These are phyloP conservation scores for Pangasius mekongensis DNA, from an alignment of 2,797 vertebrate genomes.

Conservation along the genomic window DNA sequence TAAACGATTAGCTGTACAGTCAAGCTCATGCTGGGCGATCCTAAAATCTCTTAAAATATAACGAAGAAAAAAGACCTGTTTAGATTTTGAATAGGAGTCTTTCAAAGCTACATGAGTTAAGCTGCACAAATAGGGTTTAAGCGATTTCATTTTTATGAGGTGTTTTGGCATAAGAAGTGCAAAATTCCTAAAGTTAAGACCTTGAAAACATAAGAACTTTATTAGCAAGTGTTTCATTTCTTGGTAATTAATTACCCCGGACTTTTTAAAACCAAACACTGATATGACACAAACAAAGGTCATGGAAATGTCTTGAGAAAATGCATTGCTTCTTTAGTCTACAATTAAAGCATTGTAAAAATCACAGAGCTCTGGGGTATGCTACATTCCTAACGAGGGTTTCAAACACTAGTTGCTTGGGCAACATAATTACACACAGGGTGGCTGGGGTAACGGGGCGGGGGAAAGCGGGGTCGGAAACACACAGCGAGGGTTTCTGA, in stretches of 20 bases:
- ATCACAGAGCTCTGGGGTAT: conserved; percentile 37
- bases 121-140: conserved; percentile 70
- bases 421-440: conserved; percentile 81
- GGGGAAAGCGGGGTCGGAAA: conserved; percentile 35
- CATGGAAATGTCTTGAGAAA: conserved; percentile 31
- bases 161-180: conserved; percentile 53
- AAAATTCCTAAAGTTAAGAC: neutral
- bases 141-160: conserved; percentile 65
- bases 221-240: neutral
- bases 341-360: conserved; percentile 48
- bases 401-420: conserved; percentile 70
- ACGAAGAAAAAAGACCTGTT: conserved; percentile 46
- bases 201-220: neutral
- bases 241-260: neutral
- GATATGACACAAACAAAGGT: conserved; percentile 12
- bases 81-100: conserved; percentile 65
- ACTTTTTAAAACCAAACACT: neutral
- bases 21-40: conserved; percentile 60
- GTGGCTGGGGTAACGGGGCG: conserved; percentile 63
- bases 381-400: conserved; percentile 51
- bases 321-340: conserved; percentile 17
- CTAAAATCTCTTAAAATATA: conserved; percentile 70
- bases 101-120: conserved; percentile 39
- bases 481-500: conserved; percentile 52
- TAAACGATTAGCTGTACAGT: conserved; percentile 77